Evolutionary conservation across 2,888 invertebrate species (phyloP).

Genomic region (Flabesymbios commensalis): DNA sequence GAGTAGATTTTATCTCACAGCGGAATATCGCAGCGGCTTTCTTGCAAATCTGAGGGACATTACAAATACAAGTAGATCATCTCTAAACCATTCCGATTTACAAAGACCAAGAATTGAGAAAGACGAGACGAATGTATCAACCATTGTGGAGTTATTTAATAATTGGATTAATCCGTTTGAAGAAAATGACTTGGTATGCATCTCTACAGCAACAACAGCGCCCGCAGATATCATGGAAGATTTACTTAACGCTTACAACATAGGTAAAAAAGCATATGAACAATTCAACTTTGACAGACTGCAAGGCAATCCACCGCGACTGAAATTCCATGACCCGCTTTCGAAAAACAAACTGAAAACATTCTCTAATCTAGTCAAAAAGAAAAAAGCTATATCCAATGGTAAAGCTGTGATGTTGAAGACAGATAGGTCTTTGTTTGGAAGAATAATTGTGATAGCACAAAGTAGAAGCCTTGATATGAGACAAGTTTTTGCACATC

Average conservation of each 20-base stretch:
- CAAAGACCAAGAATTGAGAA: background rate
- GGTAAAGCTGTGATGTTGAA: no score
- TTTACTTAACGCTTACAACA: conserved; percentile 19
- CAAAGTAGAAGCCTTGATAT: background rate
- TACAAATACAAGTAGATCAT: conserved; percentile 1
- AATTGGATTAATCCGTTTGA: conserved; percentile 22
- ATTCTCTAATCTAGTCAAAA: no score
- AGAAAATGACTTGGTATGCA: conserved; percentile 11
- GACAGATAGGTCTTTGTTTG: no score
- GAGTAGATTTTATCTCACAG: conserved; percentile 10
- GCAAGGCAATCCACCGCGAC: no score
- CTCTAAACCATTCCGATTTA: background rate
- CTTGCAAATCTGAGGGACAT: conserved; percentile 3
- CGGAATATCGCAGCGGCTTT: conserved; percentile 7
- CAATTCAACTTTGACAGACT: no score
- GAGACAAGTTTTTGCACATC: conserved; percentile 21
- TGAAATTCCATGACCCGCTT: no score
- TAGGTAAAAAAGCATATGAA: conserved; percentile 22
- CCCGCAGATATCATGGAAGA: conserved; percentile 20
- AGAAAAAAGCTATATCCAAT: no score
- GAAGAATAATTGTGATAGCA: background rate
- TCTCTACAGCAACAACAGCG: conserved; percentile 10
- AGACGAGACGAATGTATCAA: background rate
- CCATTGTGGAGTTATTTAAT: conserved; percentile 8
- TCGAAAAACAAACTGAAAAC: no score